Evolutionary conservation across 2,113 vertebrate genomes (phyloP).

Genomic region (Gallinago undulata): DNA sequence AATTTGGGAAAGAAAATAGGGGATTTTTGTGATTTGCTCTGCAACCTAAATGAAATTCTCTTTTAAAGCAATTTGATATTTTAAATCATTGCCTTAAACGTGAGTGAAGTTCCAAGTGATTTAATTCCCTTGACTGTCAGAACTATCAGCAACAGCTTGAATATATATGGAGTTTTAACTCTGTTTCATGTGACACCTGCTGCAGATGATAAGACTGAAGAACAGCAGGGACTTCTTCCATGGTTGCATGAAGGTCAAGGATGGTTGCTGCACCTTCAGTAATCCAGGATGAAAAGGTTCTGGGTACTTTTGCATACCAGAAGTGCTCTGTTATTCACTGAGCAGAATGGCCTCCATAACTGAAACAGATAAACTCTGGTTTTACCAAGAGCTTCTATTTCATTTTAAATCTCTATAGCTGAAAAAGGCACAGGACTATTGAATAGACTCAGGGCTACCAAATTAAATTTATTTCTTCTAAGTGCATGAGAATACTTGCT

Average conservation of each 20-base stretch:
- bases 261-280: neutral
- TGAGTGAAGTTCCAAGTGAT: neutral
- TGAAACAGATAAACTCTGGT: neutral
- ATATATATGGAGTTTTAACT: neutral
- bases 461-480: slow-evolving; percentile 1
- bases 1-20: neutral
- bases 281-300: neutral
- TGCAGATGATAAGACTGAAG: neutral
- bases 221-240: neutral
- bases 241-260: neutral
- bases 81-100: neutral
- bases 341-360: neutral
- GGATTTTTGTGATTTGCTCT: neutral
- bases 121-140: neutral
- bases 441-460: neutral
- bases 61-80: neutral
- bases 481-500: neutral
- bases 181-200: neutral
- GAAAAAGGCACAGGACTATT: neutral
- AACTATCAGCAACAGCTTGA: neutral
- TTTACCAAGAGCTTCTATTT: neutral
- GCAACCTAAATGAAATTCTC: neutral
- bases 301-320: neutral
- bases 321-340: neutral
- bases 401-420: neutral